phyloP scores from a whole-genome alignment of 2,113 vertebrate genomes.

The Todiramphus chloris region DNA sequence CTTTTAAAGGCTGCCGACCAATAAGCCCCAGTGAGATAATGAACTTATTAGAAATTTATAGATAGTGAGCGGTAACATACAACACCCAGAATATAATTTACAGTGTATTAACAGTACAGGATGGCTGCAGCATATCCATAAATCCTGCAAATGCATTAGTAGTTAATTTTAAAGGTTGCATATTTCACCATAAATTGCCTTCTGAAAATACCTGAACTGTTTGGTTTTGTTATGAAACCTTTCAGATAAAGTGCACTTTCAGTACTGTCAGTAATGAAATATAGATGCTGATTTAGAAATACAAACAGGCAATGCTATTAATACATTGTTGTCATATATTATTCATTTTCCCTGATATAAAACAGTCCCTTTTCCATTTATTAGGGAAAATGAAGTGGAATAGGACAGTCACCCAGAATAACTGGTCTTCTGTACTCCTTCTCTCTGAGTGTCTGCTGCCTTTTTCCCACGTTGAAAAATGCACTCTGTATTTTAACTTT shows the following conservation, averaged over 20 bases:
- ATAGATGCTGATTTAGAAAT: slow-evolving; percentile 23
- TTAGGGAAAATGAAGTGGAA: background rate
- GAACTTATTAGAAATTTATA: slow-evolving; percentile 51
- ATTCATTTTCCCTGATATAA: background rate
- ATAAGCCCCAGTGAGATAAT: slow-evolving; percentile 6
- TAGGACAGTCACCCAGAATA: background rate
- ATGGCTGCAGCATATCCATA: slow-evolving; percentile 19
- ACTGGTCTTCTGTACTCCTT: background rate
- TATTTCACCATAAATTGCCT: background rate
- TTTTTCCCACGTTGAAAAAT: background rate
- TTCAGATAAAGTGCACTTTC: slow-evolving; percentile 32
- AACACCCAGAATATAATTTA: slow-evolving; percentile 36
- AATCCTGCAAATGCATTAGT: slow-evolving; percentile 38
- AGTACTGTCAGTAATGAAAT: background rate
- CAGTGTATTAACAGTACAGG: background rate
- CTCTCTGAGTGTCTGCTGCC: background rate
- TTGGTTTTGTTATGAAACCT: slow-evolving; percentile 33
- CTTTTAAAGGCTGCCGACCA: background rate
- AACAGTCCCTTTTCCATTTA: background rate
- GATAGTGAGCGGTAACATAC: slow-evolving; percentile 30
- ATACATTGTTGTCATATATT: slow-evolving; percentile 26
- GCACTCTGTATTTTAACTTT: background rate
- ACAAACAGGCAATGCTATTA: slow-evolving; percentile 25
- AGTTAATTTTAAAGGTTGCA: slow-evolving; percentile 46
- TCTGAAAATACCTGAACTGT: slow-evolving; percentile 41